Evolutionary conservation across 2,113 vertebrate species (phyloP).

Genomic region (Chinchilla lanigera): DNA sequence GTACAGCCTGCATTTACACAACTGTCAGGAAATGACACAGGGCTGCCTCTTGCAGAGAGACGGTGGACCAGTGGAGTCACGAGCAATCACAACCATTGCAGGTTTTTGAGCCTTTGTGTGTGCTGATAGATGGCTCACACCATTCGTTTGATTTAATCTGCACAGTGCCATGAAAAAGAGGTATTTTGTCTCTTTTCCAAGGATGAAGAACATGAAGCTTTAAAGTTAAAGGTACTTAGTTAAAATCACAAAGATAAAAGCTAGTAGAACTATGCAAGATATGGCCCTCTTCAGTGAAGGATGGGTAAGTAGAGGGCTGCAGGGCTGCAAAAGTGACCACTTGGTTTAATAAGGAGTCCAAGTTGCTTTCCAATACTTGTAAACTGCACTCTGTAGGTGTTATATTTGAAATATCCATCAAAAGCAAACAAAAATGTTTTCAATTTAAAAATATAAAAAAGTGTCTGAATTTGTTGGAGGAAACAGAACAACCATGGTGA

Average conservation of each 20-base stretch:
- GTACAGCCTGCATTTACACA: neutral
- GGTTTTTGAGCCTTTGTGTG: neutral
- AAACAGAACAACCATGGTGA: neutral
- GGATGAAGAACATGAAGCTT: neutral
- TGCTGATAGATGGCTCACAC: neutral
- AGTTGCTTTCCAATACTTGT: neutral
- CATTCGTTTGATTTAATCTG: neutral
- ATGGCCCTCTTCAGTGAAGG: neutral
- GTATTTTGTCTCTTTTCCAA: neutral
- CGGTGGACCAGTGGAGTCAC: neutral
- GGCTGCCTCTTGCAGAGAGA: neutral
- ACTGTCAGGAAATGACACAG: neutral
- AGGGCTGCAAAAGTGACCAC: too few species aligned
- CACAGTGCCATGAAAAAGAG: neutral
- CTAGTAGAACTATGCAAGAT: neutral
- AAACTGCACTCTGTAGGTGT: neutral
- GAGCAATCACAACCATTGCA: neutral
- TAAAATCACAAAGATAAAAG: neutral
- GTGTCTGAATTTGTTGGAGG: neutral
- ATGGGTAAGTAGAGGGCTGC: accelerated
- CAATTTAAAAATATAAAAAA: neutral
- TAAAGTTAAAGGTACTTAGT: neutral
- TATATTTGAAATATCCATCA: neutral
- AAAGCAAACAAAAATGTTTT: neutral
- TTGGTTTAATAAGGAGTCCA: neutral